These are phyloP conservation scores for Drosophila kikkawai DNA, from an alignment of 1,140 invertebrate species.

Conservation along the genomic window DNA sequence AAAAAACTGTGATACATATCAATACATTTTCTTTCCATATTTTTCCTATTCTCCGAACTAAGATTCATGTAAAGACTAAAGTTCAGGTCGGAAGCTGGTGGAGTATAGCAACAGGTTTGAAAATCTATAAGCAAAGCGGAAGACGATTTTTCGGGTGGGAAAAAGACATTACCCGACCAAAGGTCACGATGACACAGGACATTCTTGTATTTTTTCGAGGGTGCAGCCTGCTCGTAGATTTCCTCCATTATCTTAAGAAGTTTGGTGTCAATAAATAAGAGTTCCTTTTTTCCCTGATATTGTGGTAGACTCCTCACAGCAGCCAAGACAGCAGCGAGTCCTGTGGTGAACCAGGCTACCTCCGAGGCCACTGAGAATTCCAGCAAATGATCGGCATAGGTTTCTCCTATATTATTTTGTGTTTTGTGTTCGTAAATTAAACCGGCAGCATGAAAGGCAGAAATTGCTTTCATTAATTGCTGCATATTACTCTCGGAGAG, in stretches of 20 bases:
- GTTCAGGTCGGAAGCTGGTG: constrained; percentile 87
- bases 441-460: constrained; percentile 84
- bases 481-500: constrained; percentile 22
- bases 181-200: constrained; percentile 88
- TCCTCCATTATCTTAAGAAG: constrained; percentile 31
- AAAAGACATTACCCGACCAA: constrained; percentile 88
- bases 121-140: constrained; percentile 87
- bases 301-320: constrained; percentile 47
- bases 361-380: constrained; percentile 64
- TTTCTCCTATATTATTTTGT: constrained; percentile 40
- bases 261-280: constrained; percentile 37
- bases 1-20: constrained; percentile 61
- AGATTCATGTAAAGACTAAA: constrained; percentile 74
- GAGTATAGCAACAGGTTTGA: constrained; percentile 86
- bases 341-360: constrained; percentile 73
- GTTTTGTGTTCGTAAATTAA: constrained; percentile 67
- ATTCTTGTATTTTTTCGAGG: constrained; percentile 81
- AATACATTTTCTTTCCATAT: constrained; percentile 43
- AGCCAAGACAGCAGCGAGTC: constrained; percentile 56
- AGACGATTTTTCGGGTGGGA: constrained; percentile 70
- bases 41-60: constrained; percentile 16
- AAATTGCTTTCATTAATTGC: constrained; percentile 72
- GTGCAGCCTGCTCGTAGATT: constrained; percentile 68
- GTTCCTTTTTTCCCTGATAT: constrained; percentile 22
- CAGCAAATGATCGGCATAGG: constrained; percentile 61